Conservation (phyloP, 2,888 invertebrate species). For the Rotaria sp. region DNA sequence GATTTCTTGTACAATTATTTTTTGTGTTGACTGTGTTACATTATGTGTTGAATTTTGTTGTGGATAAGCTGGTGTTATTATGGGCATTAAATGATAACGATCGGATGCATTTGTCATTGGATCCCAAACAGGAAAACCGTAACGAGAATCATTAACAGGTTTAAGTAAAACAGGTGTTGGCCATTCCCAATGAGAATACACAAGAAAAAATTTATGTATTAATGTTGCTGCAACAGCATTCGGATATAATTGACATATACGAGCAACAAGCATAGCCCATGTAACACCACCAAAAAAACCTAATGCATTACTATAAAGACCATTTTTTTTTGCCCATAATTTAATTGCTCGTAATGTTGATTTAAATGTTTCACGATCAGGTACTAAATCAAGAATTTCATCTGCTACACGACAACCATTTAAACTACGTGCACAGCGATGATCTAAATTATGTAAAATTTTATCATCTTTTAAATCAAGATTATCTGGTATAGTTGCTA, state of each 20-base stretch:
- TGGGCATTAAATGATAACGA: constrained; percentile 95
- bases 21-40: constrained; percentile 81
- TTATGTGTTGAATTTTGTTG: constrained; percentile 99
- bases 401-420: constrained; percentile 98
- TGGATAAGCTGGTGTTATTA: constrained; percentile 97
- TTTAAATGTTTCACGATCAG: constrained; percentile 82
- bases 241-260: constrained; percentile 95
- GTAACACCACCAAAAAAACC: constrained; percentile 96
- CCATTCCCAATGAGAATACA: constrained; percentile 98
- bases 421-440: constrained; percentile 86
- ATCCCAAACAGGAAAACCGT: constrained; percentile 83
- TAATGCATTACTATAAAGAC: constrained; percentile 93
- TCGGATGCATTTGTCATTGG: constrained; percentile 81
- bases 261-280: constrained; percentile 97
- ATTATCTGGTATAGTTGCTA: constrained; percentile 77
- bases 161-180: constrained; percentile 92
- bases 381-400: constrained; percentile 88
- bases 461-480: constrained; percentile 39
- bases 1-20: constrained; percentile 86
- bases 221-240: constrained; percentile 74
- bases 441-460: constrained; percentile 68
- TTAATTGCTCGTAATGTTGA: constrained; percentile 87
- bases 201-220: constrained; percentile 94
- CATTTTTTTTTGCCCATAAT: constrained; percentile 85
- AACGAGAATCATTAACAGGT: constrained; percentile 69